Evolutionary conservation across 1,140 invertebrate genomes (phyloP), one percentile per base, ranked within the genome.

Genomic region (Chlorops oryzae): DNA sequence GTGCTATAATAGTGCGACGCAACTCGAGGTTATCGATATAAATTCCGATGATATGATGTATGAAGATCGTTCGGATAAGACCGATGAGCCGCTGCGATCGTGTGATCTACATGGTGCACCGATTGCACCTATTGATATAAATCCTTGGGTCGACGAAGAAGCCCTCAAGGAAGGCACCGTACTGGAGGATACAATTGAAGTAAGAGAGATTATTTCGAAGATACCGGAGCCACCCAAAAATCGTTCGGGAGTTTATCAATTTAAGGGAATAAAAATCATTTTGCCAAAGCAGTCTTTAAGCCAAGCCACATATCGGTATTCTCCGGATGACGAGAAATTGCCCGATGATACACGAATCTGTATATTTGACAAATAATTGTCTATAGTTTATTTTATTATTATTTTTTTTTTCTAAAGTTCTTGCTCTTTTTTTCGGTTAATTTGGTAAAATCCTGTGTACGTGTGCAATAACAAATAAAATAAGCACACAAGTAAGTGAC

Each of bases 331-430:
- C 3, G 52, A 54, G 5, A 17, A 13, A 1, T 28, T 49, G 13
- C 28, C 46, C 1, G 52, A 54, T 22, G 52, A 54, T 27, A 54
- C 45, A 25, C 21, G 35, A 18, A 48, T 54, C 23, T 54, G 50
- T 25, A 39, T 24, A 23, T 52, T 24, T 47, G 44, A 52, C 10
- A 51, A 51, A 18, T 43, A 18, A n/a, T n/a, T n/a, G n/a, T n/a
- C n/a, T n/a, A n/a, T n/a, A n/a, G n/a, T n/a, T n/a, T n/a, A n/a
- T n/a, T n/a, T n/a, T n/a, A n/a, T n/a, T n/a, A n/a, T n/a, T n/a
- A n/a, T n/a, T n/a, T n/a, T n/a, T n/a, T n/a, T n/a, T n/a, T n/a
- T n/a, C n/a, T n/a, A n/a, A n/a, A n/a, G n/a, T n/a, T n/a, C n/a
- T n/a, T n/a, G n/a, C n/a, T n/a, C n/a, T n/a, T n/a, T n/a, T n/a